A percentile compares a stretch with the other conserved stretches of the same genome.
phyloP scores from a whole-genome alignment of 2,797 vertebrate species.

The Thunnus albacares region DNA sequence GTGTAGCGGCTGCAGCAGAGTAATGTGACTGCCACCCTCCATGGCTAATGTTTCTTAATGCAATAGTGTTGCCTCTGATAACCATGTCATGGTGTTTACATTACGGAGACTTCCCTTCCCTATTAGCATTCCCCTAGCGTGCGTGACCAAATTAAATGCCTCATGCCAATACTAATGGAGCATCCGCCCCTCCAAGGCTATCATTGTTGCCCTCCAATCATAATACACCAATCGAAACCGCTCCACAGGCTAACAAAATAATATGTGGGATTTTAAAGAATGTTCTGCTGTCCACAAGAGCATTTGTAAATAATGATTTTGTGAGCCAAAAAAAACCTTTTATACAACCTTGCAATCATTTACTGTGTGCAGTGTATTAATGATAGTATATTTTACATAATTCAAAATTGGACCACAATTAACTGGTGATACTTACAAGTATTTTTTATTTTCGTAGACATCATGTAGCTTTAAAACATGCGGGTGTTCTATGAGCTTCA shows the following conservation, averaged over 20 bases:
- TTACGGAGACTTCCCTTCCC: conserved; percentile 66
- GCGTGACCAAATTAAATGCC: conserved; percentile 72
- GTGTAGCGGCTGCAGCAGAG: conserved; percentile 33
- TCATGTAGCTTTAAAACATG: conserved; percentile 98
- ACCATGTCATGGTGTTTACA: conserved; percentile 77
- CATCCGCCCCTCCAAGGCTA: conserved; percentile 55
- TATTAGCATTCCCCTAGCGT: conserved; percentile 71
- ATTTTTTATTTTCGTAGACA: conserved; percentile 99
- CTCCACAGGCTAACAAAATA: conserved; percentile 20
- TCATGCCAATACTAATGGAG: conserved; percentile 72
- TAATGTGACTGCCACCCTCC: conserved; percentile 64
- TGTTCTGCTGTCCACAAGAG: neutral
- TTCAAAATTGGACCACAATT: neutral
- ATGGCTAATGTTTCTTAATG: conserved; percentile 73
- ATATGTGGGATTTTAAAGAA: conserved; percentile 36
- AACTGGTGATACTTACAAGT: conserved; percentile 92
- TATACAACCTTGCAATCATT: neutral
- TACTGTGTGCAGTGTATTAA: neutral
- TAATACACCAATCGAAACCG: conserved; percentile 51
- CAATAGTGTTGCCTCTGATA: conserved; percentile 67
- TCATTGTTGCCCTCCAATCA: conserved; percentile 53
- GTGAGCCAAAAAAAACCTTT: neutral
- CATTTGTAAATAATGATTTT: conserved; percentile 4
- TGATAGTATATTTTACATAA: neutral
- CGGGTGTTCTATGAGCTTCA: conserved; percentile 98